Conservation (phyloP, 2,888 invertebrate genomes). For the Nemotelus nigrinus region DNA sequence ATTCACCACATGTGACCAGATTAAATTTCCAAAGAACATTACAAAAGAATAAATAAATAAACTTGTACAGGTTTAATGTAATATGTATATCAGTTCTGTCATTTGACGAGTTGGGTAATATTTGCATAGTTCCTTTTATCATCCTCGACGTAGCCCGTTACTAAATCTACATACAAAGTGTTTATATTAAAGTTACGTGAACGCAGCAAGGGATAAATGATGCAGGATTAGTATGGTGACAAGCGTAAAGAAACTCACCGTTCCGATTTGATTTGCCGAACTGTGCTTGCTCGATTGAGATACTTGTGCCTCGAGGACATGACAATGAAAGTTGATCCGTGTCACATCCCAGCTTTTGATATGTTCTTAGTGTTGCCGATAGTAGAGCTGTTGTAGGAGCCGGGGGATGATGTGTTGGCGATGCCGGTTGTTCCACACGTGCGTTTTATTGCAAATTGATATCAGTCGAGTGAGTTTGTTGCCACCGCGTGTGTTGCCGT, state of each 20-base stretch:
- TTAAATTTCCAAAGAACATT: too few species aligned
- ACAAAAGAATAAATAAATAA: too few species aligned
- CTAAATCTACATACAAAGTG: too few species aligned
- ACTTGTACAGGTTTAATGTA: constrained; percentile 18
- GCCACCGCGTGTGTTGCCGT: too few species aligned
- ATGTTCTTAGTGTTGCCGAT: constrained; percentile 89
- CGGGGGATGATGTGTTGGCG: neutral
- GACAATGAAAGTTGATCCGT: constrained; percentile 86
- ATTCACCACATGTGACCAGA: too few species aligned
- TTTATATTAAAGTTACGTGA: too few species aligned
- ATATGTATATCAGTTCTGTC: constrained; percentile 23
- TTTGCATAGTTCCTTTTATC: too few species aligned
- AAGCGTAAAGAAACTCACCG: constrained; percentile 56
- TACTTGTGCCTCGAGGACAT: constrained; percentile 93
- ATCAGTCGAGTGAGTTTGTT: neutral
- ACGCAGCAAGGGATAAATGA: neutral
- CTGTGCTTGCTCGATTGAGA: constrained; percentile 89
- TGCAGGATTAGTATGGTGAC: neutral
- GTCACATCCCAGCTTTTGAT: constrained; percentile 92
- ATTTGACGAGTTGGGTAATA: too few species aligned
- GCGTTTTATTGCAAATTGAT: neutral
- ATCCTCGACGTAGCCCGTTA: too few species aligned
- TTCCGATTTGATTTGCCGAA: constrained; percentile 68
- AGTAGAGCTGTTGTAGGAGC: constrained; percentile 77
- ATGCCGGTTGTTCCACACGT: neutral